Evolutionary conservation across 2,888 invertebrate species (phyloP).

Genomic region (Acanthosepion lycidas): DNA sequence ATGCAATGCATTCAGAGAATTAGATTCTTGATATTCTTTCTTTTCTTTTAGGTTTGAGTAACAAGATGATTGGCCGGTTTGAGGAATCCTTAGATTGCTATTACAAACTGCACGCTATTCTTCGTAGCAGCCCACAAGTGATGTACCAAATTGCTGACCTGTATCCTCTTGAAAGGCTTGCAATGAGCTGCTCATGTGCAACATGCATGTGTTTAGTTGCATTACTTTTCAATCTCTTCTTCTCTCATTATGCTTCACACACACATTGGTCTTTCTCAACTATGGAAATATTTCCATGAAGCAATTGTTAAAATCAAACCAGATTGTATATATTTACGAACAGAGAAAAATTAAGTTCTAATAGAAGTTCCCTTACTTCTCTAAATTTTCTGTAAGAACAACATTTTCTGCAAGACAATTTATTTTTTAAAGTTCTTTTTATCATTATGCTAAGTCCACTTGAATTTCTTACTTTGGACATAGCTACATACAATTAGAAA

Average conservation of each 20-base stretch:
- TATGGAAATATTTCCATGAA: not conserved
- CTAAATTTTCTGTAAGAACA: too few relatives aligned
- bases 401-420: too few relatives aligned
- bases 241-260: not conserved
- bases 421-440: too few relatives aligned
- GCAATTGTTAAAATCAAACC: not conserved
- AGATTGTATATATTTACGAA: too few relatives aligned
- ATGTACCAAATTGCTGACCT: slow-evolving; percentile 86
- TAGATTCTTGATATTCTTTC: not conserved
- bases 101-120: slow-evolving; percentile 83
- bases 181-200: slow-evolving; percentile 21
- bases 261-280: not conserved
- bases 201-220: not conserved
- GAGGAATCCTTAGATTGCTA: slow-evolving; percentile 87
- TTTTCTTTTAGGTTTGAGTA: slow-evolving; percentile 79
- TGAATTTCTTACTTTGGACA: too few relatives aligned
- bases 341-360: too few relatives aligned
- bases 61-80: slow-evolving; percentile 82
- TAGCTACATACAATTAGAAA: too few relatives aligned
- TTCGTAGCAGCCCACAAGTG: slow-evolving; percentile 83
- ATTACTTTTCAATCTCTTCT: not conserved
- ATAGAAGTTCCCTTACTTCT: too few relatives aligned
- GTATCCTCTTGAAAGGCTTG: slow-evolving; percentile 70
- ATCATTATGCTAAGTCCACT: too few relatives aligned
- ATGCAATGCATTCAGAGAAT: not conserved